Evolutionary conservation across 2,888 invertebrate genomes (phyloP).

Genomic region (Ochropacha duplaris): DNA sequence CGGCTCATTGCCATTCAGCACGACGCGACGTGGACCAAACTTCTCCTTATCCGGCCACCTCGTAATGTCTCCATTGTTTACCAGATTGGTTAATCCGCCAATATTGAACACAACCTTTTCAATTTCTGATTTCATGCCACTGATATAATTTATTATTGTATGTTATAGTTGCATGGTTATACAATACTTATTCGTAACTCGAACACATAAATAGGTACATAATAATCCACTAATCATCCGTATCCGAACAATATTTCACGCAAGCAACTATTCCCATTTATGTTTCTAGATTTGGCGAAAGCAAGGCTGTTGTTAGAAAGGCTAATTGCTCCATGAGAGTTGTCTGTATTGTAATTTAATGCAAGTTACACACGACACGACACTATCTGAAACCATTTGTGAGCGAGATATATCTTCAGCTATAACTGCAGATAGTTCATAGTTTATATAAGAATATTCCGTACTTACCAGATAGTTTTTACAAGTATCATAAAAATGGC

Average conservation of each 20-base stretch:
- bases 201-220: background rate
- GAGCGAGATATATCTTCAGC: conserved; percentile 11
- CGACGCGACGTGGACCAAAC: conserved; percentile 62
- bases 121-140: conserved; percentile 13
- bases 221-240: background rate
- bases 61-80: conserved; percentile 78
- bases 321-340: conserved; percentile 56
- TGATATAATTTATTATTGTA: conserved; percentile 6
- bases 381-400: conserved; percentile 41
- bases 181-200: background rate
- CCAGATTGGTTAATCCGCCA: conserved; percentile 60
- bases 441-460: background rate
- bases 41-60: conserved; percentile 70
- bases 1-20: conserved; percentile 74
- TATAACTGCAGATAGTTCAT: conserved; percentile 5
- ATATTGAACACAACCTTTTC: conserved; percentile 38
- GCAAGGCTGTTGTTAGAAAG: conserved; percentile 52
- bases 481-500: conserved; percentile 22
- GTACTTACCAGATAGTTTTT: background rate
- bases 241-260: conserved; percentile 18
- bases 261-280: conserved; percentile 35
- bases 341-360: conserved; percentile 44
- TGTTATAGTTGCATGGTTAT: conserved; percentile 2
- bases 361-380: conserved; percentile 56
- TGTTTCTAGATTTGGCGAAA: conserved; percentile 53